These are phyloP conservation scores for Drosophila kohkoa DNA, from an alignment of 1,140 invertebrate genomes.

Conservation along the genomic window DNA sequence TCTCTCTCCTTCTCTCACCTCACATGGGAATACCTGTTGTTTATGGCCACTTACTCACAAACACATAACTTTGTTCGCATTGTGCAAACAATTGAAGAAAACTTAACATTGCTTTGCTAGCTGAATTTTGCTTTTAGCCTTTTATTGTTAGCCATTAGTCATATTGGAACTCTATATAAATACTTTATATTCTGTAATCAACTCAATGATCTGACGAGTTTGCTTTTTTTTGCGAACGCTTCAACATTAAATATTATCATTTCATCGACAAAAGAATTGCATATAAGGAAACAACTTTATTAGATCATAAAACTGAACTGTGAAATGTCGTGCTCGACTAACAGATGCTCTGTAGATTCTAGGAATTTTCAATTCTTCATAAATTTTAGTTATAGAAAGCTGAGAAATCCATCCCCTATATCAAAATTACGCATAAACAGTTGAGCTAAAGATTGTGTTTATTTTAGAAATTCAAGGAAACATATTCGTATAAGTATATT, in stretches of 20 bases:
- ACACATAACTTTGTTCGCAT: not conserved
- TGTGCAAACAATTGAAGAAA: conserved; percentile 4
- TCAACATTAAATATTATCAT: not conserved
- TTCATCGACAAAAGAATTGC: not conserved
- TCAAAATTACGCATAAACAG: too few species aligned
- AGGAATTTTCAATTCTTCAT: too few species aligned
- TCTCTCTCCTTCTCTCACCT: not conserved
- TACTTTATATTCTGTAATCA: not conserved
- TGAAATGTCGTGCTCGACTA: too few species aligned
- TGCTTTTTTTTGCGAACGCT: not conserved
- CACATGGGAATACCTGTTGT: conserved; percentile 1
- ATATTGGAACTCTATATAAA: not conserved
- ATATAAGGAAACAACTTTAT: not conserved
- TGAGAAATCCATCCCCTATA: too few species aligned
- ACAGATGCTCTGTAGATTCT: too few species aligned
- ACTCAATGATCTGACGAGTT: not conserved
- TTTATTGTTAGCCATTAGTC: conserved; percentile 3
- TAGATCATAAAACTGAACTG: not conserved
- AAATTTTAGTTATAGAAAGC: too few species aligned
- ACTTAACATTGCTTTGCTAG: not conserved
- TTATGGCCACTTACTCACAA: conserved; percentile 1
- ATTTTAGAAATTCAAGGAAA: too few species aligned
- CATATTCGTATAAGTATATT: too few species aligned
- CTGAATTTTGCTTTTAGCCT: not conserved
- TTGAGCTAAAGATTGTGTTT: too few species aligned